Base-by-base conservation (phyloP, 2,113 vertebrate genomes). In the Chunga burmeisteri region DNA sequence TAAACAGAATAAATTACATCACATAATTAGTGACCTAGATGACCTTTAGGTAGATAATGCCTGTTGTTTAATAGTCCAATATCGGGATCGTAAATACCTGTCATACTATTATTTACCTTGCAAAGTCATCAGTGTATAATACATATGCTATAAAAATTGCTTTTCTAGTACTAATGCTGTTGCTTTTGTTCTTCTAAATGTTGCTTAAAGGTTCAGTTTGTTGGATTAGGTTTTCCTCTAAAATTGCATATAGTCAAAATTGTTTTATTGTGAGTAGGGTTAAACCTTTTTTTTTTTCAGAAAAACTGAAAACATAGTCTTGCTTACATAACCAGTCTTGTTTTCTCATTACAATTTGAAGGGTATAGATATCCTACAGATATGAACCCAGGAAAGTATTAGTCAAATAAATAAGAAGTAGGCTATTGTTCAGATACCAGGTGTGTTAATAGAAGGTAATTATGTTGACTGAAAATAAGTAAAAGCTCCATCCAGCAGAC, bases 381-480 rank as follows among this genome's bases (percentile, higher is more conserved):
- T 97, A 82, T 11, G 23, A 96, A 96, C 52, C 62, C 86, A 80
- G 77, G 79, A 91, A 94, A 90, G 79, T 94, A 95, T 95, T 96
- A 96, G 47, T 78, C 20, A 71, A 77, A 91, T 86, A 91, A 90
- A 90, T 61, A 53, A 89, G 86, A 96, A 78, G 20, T 78, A 82
- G 70, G 55, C 52, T 90, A 80, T 93, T 98, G 85, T 98, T 97
- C 95, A 94, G 96, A 88, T 93, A 98, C 62, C 85, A 96, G 65
- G 47, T 97, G 80, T 92, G 77, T 94, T 97, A 97, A 98, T 97
- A 94, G 95, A 95, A 86, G 81, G 66, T 97, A 98, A 98, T 98
- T 97, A 88, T 93, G 78, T 97, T 98, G 96, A 97, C 89, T 96
- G 94, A 97, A 97, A 98, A 98, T 96, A 96, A 97, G 67, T 90